Base-by-base conservation (phyloP, 2,888 invertebrate species). In the Spialia ferax region DNA sequence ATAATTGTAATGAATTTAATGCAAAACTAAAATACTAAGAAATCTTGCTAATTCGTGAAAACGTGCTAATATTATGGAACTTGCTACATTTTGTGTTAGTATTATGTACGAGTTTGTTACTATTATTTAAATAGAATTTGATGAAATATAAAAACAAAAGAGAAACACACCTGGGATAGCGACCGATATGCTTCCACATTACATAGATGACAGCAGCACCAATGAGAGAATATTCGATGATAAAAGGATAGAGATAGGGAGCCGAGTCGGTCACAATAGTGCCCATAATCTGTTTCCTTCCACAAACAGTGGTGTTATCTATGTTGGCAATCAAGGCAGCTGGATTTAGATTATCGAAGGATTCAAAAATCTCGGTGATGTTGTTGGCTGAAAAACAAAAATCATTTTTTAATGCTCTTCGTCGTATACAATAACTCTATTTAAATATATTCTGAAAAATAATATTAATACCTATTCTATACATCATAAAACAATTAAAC, bases 111-210 rank as follows among this genome's bases (percentile, higher is more conserved):
- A 59, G 65, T 65, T 65, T 65, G 65, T 65, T 65, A 65, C 65
- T 65, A 32, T 32, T 56, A 15, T 15, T 23, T 54, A 6, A 7
- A 54, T 11, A 6, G n/a, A 23, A 23, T 26, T 10, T n/a, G 1
- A 22, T 42, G 42, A 42, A 0, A 15, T 3, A 50, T 13, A 5
- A 38, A 52, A 52, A 52, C 3, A 23, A 52, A 50, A 68, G 65
- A 54, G 69, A 72, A 79, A 81, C 77, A 91, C 91, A 96, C 95
- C 97, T 96, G 61, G 98, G 97, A 90, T 97, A 96, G 83, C 97
- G 96, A 68, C 98, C 98, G 86, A 98, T 98, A 84, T 98, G 98
- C 84, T 97, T 97, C 99, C 99, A 99, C 98, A 99, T 99, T 63
- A 98, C 97, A 86, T 98, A 99, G 79, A 99, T 96, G 48, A 99